phyloP scores from a whole-genome alignment of 64 coral and sea anemone species.

The Porites australiensis region DNA sequence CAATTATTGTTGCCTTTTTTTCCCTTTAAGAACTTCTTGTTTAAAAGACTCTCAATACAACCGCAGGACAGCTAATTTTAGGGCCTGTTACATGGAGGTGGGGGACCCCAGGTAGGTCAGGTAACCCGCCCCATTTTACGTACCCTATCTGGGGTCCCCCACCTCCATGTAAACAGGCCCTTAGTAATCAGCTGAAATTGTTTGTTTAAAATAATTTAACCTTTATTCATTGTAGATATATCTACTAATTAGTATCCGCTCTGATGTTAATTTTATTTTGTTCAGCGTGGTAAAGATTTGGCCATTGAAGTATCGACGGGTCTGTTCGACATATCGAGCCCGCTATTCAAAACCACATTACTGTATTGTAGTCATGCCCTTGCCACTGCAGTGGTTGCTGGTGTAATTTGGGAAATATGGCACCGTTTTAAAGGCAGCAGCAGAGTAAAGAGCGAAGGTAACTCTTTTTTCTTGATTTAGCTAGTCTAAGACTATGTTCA shows the following conservation, averaged over 20 bases:
- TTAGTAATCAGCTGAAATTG: no score
- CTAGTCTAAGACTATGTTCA: neutral
- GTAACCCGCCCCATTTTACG: no score
- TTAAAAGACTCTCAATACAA: no score
- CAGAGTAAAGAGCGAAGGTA: neutral
- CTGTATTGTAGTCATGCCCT: neutral
- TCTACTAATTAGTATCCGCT: neutral
- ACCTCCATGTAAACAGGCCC: no score
- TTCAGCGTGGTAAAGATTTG: conserved; percentile 1
- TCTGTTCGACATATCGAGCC: conserved; percentile 15
- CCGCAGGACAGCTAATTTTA: no score
- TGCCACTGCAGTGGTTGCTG: neutral
- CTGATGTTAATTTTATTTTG: neutral
- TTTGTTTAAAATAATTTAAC: no score
- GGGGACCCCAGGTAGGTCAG: no score
- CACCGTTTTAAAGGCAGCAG: neutral
- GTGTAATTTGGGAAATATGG: conserved; percentile 24
- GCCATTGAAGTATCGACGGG: conserved; percentile 25
- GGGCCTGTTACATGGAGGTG: no score
- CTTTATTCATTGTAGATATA: neutral
- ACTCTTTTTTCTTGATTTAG: neutral
- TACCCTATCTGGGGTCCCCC: no score
- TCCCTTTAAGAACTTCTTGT: no score
- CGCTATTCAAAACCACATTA: neutral
- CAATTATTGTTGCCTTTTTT: no score